Percentiles rank a stretch among this genome's conserved stretches.
phyloP scores from a whole-genome alignment of 2,113 vertebrate genomes.

The Ardeotis arabs region DNA sequence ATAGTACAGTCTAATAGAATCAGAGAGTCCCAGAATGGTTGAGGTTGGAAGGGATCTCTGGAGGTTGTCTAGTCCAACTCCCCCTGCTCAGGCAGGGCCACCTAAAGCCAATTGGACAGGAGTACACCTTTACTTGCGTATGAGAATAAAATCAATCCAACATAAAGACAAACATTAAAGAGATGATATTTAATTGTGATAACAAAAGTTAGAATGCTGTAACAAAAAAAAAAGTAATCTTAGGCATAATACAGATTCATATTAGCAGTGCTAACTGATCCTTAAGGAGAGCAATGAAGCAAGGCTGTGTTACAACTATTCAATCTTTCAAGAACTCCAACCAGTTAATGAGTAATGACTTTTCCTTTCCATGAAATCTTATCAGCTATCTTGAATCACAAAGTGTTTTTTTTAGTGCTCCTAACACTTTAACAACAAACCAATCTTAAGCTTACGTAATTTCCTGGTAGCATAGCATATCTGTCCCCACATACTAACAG shows the following conservation, averaged over 20 bases:
- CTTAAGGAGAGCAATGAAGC: background rate
- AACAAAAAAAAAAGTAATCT: background rate
- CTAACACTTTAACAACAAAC: constrained; percentile 23
- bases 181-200: background rate
- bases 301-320: background rate
- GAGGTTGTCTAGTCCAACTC: background rate
- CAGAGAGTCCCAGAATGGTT: background rate
- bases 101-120: background rate
- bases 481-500: background rate
- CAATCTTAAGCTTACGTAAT: constrained; percentile 5
- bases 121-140: background rate
- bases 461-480: background rate
- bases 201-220: background rate
- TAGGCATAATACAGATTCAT: background rate
- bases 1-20: background rate
- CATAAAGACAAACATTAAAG: background rate
- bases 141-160: background rate
- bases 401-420: constrained; percentile 9
- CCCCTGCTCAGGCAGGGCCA: background rate
- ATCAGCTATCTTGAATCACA: constrained; percentile 42
- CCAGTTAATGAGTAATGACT: constrained; percentile 17
- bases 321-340: background rate
- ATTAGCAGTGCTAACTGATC: background rate
- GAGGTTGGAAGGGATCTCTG: background rate
- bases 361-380: constrained; percentile 24